These are phyloP conservation scores for Halesus radiatus DNA, from an alignment of 1,140 invertebrate species.

Conservation along the genomic window DNA sequence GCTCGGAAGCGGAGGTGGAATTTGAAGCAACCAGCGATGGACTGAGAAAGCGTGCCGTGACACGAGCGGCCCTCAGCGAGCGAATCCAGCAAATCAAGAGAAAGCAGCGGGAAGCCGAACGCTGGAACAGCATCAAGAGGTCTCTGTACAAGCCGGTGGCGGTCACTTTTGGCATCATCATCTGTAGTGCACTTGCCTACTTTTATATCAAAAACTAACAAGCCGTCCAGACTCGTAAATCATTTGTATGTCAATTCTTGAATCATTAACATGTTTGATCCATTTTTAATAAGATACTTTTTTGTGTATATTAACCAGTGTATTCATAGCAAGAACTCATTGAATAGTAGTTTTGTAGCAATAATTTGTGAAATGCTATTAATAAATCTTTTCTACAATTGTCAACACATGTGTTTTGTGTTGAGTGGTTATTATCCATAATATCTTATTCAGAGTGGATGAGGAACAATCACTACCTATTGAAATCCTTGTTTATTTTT, in stretches of 20 bases:
- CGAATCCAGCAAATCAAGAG: conserved; percentile 69
- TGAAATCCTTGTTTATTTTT: too few species aligned
- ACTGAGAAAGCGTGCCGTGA: conserved; percentile 14
- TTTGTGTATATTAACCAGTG: neutral
- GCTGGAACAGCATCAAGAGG: conserved; percentile 71
- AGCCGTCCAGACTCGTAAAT: conserved; percentile 4
- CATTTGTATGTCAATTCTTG: conserved; percentile 28
- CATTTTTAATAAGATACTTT: neutral
- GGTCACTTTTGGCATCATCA: conserved; percentile 67
- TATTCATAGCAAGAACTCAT: neutral
- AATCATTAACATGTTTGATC: conserved; percentile 10
- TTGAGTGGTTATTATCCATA: too few species aligned
- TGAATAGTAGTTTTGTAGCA: neutral
- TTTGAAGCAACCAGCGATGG: neutral
- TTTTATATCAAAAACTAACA: conserved; percentile 64
- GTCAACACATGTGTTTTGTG: too few species aligned
- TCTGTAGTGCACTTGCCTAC: conserved; percentile 65
- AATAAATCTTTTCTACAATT: too few species aligned
- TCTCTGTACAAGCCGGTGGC: conserved; percentile 70
- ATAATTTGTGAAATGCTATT: too few species aligned
- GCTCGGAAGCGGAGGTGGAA: conserved; percentile 14
- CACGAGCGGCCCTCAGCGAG: conserved; percentile 59
- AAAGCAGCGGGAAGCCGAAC: conserved; percentile 67
- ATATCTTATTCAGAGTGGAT: too few species aligned
- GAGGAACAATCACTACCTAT: too few species aligned